These are phyloP conservation scores for Tragelaphus imberbis DNA, from an alignment of 2,113 vertebrate genomes.

Conservation along the genomic window DNA sequence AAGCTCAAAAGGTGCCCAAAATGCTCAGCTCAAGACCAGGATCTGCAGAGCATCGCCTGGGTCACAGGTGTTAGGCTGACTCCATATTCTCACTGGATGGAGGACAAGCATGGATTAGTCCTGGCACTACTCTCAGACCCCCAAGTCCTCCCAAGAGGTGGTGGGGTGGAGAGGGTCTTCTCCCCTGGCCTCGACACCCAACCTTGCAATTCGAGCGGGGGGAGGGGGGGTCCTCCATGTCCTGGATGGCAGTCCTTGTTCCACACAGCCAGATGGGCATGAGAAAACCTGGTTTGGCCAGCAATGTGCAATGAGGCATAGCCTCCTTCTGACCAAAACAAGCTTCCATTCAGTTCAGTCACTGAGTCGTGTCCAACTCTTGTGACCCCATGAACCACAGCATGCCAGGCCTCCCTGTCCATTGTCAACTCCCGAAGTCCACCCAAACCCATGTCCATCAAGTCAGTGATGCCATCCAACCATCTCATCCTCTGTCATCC, in stretches of 20 bases:
- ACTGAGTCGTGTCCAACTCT: too few relatives aligned
- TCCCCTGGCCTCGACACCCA: not conserved
- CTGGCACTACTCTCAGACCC: not conserved
- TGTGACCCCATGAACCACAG: too few relatives aligned
- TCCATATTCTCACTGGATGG: not conserved
- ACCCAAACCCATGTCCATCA: too few relatives aligned
- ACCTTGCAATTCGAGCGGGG: not conserved
- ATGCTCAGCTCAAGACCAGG: not conserved
- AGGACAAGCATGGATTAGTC: not conserved
- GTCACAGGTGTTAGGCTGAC: not conserved
- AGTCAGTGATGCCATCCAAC: too few relatives aligned
- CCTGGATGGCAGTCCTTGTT: not conserved
- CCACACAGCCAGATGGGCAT: not conserved
- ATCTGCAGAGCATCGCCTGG: not conserved
- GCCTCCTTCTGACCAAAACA: not conserved
- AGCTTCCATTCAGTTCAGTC: not conserved
- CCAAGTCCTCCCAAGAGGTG: not conserved
- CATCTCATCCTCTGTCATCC: too few relatives aligned
- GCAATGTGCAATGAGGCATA: too few relatives aligned
- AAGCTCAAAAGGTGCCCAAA: not conserved
- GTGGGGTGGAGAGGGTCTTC: not conserved
- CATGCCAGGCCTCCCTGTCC: too few relatives aligned
- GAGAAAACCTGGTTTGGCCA: not conserved
- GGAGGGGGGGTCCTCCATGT: fast-evolving
- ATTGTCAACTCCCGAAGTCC: fast-evolving